Conservation (phyloP, 2,113 vertebrate species). For the Illadopsis cleaveri region DNA sequence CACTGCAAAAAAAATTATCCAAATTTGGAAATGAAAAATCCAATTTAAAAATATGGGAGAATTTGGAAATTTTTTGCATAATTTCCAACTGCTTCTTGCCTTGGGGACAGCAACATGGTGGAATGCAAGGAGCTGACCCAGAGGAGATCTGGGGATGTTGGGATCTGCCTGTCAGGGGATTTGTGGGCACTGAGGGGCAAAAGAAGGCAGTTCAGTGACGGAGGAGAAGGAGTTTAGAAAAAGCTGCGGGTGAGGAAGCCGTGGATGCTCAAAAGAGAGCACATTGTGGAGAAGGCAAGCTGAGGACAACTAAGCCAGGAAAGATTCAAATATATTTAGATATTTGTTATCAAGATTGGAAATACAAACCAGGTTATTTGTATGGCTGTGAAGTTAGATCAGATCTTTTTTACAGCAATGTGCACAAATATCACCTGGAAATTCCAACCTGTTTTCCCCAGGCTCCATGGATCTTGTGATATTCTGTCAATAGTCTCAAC, state of each 20-base stretch:
- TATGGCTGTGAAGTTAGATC: background rate
- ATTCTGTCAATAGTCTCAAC: background rate
- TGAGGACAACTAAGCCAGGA: background rate
- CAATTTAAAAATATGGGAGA: background rate
- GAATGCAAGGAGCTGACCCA: background rate
- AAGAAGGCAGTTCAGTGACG: background rate
- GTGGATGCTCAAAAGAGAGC: background rate
- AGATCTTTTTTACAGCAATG: background rate
- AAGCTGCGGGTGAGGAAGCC: background rate
- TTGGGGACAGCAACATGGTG: background rate
- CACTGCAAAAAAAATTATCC: background rate
- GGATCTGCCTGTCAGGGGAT: background rate
- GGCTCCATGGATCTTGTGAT: background rate
- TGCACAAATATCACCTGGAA: background rate
- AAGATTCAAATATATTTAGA: background rate
- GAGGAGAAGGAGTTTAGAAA: background rate
- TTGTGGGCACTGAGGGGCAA: background rate
- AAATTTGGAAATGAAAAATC: background rate
- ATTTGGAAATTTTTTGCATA: background rate
- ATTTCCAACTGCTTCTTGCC: background rate
- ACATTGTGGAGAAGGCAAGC: background rate
- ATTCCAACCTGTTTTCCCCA: background rate
- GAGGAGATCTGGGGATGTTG: background rate
- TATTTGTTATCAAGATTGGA: background rate
- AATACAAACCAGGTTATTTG: background rate